These are phyloP conservation scores for Dallia pectoralis DNA, from an alignment of 2,797 vertebrate genomes.

Conservation along the genomic window DNA sequence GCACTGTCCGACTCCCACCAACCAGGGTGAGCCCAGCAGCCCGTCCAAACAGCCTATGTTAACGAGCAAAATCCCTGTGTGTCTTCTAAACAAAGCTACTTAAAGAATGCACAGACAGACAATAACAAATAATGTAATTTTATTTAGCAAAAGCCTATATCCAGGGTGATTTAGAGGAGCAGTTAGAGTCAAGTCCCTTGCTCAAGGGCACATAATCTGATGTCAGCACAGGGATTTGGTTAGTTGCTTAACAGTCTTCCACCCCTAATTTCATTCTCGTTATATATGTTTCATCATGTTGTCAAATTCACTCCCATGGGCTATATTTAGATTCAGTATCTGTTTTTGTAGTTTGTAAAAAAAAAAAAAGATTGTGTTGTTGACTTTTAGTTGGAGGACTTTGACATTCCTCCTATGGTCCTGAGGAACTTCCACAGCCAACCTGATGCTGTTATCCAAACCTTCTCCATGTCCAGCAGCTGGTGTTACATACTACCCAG, in stretches of 20 bases:
- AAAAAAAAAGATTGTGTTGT: conserved; percentile 7
- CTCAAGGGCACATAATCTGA: too few species aligned
- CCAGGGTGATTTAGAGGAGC: too few species aligned
- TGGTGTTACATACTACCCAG: conserved; percentile 94
- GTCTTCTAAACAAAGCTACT: not conserved
- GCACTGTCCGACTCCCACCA: conserved; percentile 74
- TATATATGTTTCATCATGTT: not conserved
- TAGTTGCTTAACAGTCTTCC: too few species aligned
- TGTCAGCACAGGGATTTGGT: too few species aligned
- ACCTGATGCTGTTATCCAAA: conserved; percentile 68
- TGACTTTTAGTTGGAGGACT: conserved; percentile 78
- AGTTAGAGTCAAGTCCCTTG: too few species aligned
- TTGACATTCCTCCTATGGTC: conserved; percentile 71
- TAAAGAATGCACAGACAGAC: not conserved
- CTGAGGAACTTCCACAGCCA: conserved; percentile 75
- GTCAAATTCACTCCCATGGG: not conserved
- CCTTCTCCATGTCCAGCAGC: conserved; percentile 67
- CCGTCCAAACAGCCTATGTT: not conserved
- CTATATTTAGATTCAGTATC: not conserved
- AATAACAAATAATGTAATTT: not conserved
- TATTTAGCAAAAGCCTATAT: too few species aligned
- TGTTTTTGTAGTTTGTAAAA: conserved; percentile 11
- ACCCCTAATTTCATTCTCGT: not conserved
- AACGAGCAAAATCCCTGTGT: not conserved
- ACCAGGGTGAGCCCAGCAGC: conserved; percentile 63